phyloP scores from a whole-genome alignment of 2,797 vertebrate species.

The Falco berigora region DNA sequence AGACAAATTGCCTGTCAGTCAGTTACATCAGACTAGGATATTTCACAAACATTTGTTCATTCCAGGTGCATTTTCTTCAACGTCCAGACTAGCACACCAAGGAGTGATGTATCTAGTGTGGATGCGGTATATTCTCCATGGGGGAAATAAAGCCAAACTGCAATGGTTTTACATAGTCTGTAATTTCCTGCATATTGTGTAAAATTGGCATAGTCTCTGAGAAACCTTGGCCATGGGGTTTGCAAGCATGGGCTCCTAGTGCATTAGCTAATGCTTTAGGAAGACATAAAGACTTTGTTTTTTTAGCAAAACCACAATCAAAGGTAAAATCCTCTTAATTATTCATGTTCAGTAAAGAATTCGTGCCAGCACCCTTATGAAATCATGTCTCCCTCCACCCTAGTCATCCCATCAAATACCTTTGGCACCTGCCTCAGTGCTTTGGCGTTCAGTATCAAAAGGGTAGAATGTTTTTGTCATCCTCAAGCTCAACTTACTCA shows the following conservation, averaged over 20 bases:
- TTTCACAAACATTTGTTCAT: neutral
- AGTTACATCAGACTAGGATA: neutral
- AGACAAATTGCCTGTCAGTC: constrained; percentile 15
- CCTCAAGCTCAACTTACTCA: neutral
- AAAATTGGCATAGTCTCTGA: neutral
- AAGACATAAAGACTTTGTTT: constrained; percentile 32
- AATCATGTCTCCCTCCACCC: neutral
- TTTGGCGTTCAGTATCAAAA: neutral
- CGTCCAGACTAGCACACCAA: neutral
- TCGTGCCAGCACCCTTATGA: neutral
- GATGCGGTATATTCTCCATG: neutral
- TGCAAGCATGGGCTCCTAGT: neutral
- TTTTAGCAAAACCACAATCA: constrained; percentile 46
- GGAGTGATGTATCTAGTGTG: neutral
- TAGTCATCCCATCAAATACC: neutral
- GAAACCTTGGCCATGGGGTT: constrained; percentile 7
- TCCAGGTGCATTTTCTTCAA: neutral
- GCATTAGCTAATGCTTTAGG: constrained; percentile 41
- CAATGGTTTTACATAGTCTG: neutral
- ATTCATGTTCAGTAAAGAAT: constrained; percentile 45
- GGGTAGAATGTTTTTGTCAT: neutral
- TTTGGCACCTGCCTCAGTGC: neutral
- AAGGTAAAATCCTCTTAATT: constrained; percentile 49
- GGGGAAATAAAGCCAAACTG: constrained; percentile 10
- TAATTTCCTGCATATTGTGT: constrained; percentile 28